These are phyloP conservation scores for Spilarctia lutea DNA, from an alignment of 2,888 invertebrate genomes.

Conservation along the genomic window DNA sequence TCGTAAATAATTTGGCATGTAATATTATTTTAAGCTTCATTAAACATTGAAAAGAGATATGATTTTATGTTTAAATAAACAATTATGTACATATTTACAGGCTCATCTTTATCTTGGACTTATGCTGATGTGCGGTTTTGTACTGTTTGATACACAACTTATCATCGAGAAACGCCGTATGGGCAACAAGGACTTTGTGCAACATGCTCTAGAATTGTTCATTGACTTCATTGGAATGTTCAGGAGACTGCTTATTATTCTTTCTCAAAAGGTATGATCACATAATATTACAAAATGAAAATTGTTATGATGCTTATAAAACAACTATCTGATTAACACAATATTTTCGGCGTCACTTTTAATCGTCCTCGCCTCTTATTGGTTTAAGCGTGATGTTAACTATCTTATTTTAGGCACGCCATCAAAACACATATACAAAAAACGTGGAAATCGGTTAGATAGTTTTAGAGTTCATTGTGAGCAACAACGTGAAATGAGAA, in stretches of 20 bases:
- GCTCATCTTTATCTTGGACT: constrained; percentile 95
- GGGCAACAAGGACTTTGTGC: constrained; percentile 97
- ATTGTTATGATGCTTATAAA: not conserved
- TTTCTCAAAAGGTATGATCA: constrained; percentile 93
- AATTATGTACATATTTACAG: constrained; percentile 73
- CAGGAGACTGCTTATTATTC: constrained; percentile 95
- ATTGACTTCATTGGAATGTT: constrained; percentile 98
- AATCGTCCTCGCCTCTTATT: too few relatives aligned
- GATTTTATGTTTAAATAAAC: not conserved
- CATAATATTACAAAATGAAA: constrained; percentile 1
- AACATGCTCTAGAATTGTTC: constrained; percentile 97
- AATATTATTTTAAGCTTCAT: not conserved
- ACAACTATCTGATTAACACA: not conserved
- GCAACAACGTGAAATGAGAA: too few relatives aligned
- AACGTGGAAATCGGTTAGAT: too few relatives aligned
- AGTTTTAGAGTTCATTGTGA: too few relatives aligned
- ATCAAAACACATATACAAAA: too few relatives aligned
- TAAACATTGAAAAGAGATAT: not conserved
- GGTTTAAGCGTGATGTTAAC: too few relatives aligned
- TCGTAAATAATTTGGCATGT: not conserved
- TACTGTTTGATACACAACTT: constrained; percentile 98
- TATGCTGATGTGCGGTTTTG: constrained; percentile 96
- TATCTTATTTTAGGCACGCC: too few relatives aligned
- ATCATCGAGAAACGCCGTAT: constrained; percentile 96
- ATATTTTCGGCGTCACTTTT: too few relatives aligned